Evolutionary conservation across 2,888 invertebrate genomes (phyloP), one percentile per base, ranked within the genome.

Genomic region (Cheilosia grossa): DNA sequence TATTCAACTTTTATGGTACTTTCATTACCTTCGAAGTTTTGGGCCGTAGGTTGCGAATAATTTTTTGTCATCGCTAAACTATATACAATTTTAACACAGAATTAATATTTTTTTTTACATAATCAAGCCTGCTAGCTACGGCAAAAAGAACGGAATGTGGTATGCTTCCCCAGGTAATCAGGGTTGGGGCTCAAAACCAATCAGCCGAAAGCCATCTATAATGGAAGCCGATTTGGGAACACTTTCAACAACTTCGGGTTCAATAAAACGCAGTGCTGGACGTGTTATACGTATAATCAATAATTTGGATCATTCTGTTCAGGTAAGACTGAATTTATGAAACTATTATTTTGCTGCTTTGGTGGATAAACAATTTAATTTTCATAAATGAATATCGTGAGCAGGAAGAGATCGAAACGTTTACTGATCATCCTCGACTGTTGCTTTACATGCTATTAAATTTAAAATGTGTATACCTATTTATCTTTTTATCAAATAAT

Each of bases 261-360:
- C 92, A 86, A 93, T 95, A 90, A 96, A 97, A 89, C 96, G 96
- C 13, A 94, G 95, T 88, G 96, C 97, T 82, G 96, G 97, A 61
- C 94, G 97, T 88, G 96, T 98, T 88, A 97, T 98, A 91, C 94
- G 98, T 88, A 97, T 98, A 90, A 97, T 98, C 90, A 98, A 98
- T 92, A 98, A 98, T 91, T 95, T 96, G 94, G 96, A 98, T 92
- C 97, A 98, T 91, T 96, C 97, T 47, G 96, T 97, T 89, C 97
- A 97, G 95, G 97, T 97, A 91, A 92, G 49, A 13, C 27, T 7
- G 6, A 15, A 30, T 15, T 56, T 47, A 9, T 30, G 27, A 42
- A 13, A 54, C 4, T 66, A 7, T 19, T 54, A 27, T n/a, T 54
- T n/a, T 6, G 1, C 3, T 24, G 5, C 24, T 24, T 24, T 24